Conservation (phyloP, 2,888 invertebrate genomes). For the Microctonus brassicae region DNA sequence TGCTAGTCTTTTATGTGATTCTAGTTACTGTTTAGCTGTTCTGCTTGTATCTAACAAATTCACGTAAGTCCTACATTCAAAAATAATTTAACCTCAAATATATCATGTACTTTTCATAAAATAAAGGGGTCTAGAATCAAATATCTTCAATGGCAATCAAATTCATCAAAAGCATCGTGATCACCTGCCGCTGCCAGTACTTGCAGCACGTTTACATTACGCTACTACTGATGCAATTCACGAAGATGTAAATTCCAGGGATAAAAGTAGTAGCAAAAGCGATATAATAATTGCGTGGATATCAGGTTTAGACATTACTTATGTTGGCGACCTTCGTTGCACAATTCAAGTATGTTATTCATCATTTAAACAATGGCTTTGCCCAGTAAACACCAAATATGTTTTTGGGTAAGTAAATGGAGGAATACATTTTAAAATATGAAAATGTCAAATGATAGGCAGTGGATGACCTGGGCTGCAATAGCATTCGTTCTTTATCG, state of each 20-base stretch:
- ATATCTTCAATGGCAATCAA: slow-evolving; percentile 61
- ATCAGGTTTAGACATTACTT: slow-evolving; percentile 63
- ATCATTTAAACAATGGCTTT: background rate
- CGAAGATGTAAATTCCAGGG: slow-evolving; percentile 28
- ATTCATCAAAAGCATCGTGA: slow-evolving; percentile 62
- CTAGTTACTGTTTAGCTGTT: slow-evolving; percentile 63
- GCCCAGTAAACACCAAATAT: background rate
- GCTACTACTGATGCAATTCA: slow-evolving; percentile 41
- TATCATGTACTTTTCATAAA: background rate
- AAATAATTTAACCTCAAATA: background rate
- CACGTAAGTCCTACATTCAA: slow-evolving; percentile 55
- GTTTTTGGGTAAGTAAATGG: background rate
- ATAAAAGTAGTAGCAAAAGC: slow-evolving; percentile 50
- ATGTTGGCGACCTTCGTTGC: slow-evolving; percentile 56
- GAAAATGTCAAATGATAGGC: slow-evolving; percentile 48
- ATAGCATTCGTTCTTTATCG: slow-evolving; percentile 60
- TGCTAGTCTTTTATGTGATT: slow-evolving; percentile 55
- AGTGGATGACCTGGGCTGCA: slow-evolving; percentile 58
- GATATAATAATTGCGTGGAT: slow-evolving; percentile 64
- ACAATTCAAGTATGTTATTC: slow-evolving; percentile 60
- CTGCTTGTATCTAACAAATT: slow-evolving; percentile 63
- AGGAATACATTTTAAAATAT: background rate
- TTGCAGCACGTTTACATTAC: slow-evolving; percentile 60
- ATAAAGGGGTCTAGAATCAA: slow-evolving; percentile 57
- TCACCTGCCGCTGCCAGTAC: slow-evolving; percentile 61